Base-by-base conservation (phyloP, 2,113 vertebrate genomes). In the Leucopsar rothschildi region DNA sequence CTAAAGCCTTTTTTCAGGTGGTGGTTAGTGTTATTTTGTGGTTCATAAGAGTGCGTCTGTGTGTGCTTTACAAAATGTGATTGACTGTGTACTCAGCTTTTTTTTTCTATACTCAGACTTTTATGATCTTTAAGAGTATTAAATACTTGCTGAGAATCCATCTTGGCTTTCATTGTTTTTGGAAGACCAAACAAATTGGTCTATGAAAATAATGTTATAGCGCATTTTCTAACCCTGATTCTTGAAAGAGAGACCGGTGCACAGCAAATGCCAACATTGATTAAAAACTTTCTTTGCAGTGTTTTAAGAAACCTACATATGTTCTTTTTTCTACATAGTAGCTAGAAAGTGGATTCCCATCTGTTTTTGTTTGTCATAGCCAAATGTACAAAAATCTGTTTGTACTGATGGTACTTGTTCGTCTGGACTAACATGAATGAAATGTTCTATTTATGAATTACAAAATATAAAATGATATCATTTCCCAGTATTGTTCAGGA, bases 371-470 rank as follows among this genome's bases (percentile, higher is more conserved):
- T 92, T 95, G 79, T 91, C 70, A 59, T 90, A 52, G 52, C 75
- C 82, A 95, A 85, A 91, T 90, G 91, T 88, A 93, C n/a, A 85
- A 71, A 95, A 93, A 88, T 90, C 68, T 96, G 86, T 92, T 88
- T 77, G 64, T 68, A 83, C 42, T 83, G 75, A 83, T 96, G 49
- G 61, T 86, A 60, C 44, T 92, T 77, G 42, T 59, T 96, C 64
- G 86, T 90, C 68, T 2, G 0, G 44, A 88, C 60, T 95, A 63
- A 88, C 84, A 55, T n/a, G 28, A 95, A 35, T 49, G 81, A 91
- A 88, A 69, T 4, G 1, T 59, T 92, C 35, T 12, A 22, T 75
- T 81, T 84, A 66, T 77, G 65, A 92, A 88, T 86, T 88, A 35
- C n/a, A 68, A 70, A 2, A 29, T 59, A 52, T 52, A 59, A 92